Conservation (phyloP, 2,888 invertebrate species). For the Microctonus brassicae region DNA sequence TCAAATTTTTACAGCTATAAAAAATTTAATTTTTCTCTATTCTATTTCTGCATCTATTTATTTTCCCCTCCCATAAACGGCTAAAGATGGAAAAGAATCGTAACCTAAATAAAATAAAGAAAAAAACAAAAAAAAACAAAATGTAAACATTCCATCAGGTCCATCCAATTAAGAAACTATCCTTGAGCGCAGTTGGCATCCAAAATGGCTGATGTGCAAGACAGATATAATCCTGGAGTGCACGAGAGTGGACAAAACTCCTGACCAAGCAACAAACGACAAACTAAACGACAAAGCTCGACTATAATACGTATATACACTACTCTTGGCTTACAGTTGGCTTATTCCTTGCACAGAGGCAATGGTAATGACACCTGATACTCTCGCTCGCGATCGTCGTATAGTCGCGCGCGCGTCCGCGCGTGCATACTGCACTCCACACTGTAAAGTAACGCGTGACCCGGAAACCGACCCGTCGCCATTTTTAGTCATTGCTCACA, state of each 20-base stretch:
- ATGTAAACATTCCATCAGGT: not conserved
- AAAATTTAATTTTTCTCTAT: too few species aligned
- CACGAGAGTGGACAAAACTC: not conserved
- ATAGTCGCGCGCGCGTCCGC: not conserved
- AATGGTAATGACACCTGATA: constrained; percentile 65
- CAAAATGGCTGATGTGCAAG: constrained; percentile 1
- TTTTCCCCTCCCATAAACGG: too few species aligned
- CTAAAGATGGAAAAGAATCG: too few species aligned
- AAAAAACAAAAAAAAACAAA: not conserved
- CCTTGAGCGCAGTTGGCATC: not conserved
- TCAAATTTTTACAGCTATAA: too few species aligned
- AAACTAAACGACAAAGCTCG: not conserved
- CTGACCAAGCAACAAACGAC: not conserved
- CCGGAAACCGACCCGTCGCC: constrained; percentile 61
- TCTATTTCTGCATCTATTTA: too few species aligned
- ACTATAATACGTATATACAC: not conserved
- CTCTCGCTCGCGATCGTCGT: constrained; percentile 45
- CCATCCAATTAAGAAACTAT: constrained; percentile 1
- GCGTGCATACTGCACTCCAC: not conserved
- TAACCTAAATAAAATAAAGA: too few species aligned
- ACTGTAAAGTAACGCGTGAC: constrained; percentile 59
- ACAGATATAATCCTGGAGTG: not conserved
- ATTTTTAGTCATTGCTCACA: constrained; percentile 51
- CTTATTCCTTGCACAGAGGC: constrained; percentile 40
- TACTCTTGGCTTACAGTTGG: constrained; percentile 9